Percentiles rank a stretch among this genome's conserved stretches.
Conservation (phyloP, 2,888 invertebrate genomes). For the Maniola hyperantus region DNA sequence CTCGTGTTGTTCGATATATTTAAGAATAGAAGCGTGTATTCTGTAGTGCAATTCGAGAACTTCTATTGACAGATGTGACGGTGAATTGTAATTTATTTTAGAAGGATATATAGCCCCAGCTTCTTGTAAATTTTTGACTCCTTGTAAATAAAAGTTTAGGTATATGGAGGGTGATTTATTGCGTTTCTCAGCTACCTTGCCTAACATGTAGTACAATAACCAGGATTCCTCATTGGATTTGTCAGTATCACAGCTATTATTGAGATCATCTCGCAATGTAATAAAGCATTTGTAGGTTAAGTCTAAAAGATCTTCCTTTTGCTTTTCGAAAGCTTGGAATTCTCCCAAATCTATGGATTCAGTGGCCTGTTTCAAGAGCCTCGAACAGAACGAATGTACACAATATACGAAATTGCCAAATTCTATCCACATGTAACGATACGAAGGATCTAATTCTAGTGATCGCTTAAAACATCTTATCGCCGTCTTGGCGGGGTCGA, state of each 20-base stretch:
- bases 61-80: constrained; percentile 92
- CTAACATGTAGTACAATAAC: constrained; percentile 97
- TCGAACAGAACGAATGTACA: constrained; percentile 94
- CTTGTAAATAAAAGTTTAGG: constrained; percentile 91
- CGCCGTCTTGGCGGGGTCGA: constrained; percentile 87
- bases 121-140: constrained; percentile 89
- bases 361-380: constrained; percentile 91
- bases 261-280: constrained; percentile 84
- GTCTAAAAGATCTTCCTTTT: constrained; percentile 90
- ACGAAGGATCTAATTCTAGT: constrained; percentile 87
- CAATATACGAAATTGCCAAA: constrained; percentile 95
- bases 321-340: constrained; percentile 88
- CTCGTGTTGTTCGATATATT: constrained; percentile 90
- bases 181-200: constrained; percentile 95
- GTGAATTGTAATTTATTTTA: constrained; percentile 92
- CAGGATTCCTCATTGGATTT: constrained; percentile 92
- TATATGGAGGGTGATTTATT: constrained; percentile 88
- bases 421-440: constrained; percentile 93
- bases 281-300: constrained; percentile 91
- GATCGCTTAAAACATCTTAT: constrained; percentile 92
- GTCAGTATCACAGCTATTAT: constrained; percentile 76
- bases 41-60: constrained; percentile 93
- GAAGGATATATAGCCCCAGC: constrained; percentile 92
- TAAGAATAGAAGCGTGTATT: constrained; percentile 94
- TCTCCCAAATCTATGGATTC: constrained; percentile 88